Evolutionary conservation across 92 coral and sea anemone species (phyloP).

Genomic region (Actinernus sp.): DNA sequence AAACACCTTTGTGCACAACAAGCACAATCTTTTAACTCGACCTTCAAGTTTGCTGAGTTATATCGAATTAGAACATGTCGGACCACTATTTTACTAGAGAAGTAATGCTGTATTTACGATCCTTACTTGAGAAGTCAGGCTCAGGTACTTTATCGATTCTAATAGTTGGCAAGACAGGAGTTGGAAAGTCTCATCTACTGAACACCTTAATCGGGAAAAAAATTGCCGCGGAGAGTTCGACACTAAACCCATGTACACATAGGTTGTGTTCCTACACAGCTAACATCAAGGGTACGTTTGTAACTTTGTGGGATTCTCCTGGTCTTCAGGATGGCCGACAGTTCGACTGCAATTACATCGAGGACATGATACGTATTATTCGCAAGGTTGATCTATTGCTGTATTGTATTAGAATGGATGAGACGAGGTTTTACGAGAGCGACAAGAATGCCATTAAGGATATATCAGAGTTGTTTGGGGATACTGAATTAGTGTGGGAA

Average conservation of each 20-base stretch:
- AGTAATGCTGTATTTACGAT: too few relatives aligned
- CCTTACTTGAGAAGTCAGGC: too few relatives aligned
- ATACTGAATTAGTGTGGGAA: slow-evolving; percentile 36
- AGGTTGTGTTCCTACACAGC: slow-evolving; percentile 2
- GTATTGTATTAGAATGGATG: slow-evolving; percentile 54
- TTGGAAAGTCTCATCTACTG: slow-evolving; percentile 51
- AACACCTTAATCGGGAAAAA: slow-evolving; percentile 34
- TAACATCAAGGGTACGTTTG: slow-evolving; percentile 2
- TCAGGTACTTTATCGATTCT: slow-evolving; percentile 1
- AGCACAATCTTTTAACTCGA: too few relatives aligned
- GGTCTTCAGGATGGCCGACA: slow-evolving; percentile 58
- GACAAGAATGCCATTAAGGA: slow-evolving; percentile 32
- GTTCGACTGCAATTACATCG: slow-evolving; percentile 24
- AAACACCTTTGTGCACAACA: too few relatives aligned
- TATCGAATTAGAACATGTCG: too few relatives aligned
- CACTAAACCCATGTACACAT: slow-evolving; percentile 27
- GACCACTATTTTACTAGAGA: too few relatives aligned
- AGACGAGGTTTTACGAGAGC: slow-evolving; percentile 24
- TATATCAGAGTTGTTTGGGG: slow-evolving; percentile 34
- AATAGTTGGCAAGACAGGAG: slow-evolving; percentile 52
- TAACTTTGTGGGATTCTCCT: slow-evolving; percentile 52
- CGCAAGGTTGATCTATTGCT: slow-evolving; percentile 16
- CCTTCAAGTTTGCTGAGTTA: too few relatives aligned
- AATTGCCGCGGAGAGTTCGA: slow-evolving; percentile 37
- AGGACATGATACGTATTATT: slow-evolving; percentile 4